These are phyloP conservation scores for Morone chrysops DNA, from an alignment of 2,113 vertebrate species.

Conservation along the genomic window DNA sequence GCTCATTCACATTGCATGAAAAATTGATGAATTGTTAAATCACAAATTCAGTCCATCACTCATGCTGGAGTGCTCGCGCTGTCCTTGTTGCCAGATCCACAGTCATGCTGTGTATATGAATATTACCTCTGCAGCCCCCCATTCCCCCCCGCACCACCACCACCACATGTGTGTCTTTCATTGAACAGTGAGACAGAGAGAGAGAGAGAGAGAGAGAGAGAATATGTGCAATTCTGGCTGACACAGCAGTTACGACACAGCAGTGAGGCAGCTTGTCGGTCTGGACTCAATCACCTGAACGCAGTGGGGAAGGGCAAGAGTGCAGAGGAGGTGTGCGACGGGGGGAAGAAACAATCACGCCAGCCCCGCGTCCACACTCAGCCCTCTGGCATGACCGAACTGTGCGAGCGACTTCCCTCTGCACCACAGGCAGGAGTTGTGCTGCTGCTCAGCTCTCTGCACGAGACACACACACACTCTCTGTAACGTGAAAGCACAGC, in stretches of 20 bases:
- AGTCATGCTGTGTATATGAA: conserved; percentile 17
- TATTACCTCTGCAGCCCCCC: neutral
- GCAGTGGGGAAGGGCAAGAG: conserved; percentile 9
- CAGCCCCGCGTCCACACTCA: conserved; percentile 18
- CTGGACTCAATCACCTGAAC: conserved; percentile 57
- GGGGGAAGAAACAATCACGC: neutral
- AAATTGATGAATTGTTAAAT: neutral
- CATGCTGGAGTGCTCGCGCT: conserved; percentile 11
- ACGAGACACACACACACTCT: conserved; percentile 8
- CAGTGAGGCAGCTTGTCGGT: conserved; percentile 29
- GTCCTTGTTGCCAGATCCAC: conserved; percentile 9
- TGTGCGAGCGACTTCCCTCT: conserved; percentile 32
- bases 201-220: neutral
- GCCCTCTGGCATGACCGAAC: conserved; percentile 28
- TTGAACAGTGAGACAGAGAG: conserved; percentile 3
- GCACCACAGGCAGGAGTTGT: conserved; percentile 39
- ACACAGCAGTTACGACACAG: conserved; percentile 39
- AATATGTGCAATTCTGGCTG: conserved; percentile 36
- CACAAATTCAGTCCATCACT: conserved; percentile 27
- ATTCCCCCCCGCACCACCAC: too few relatives aligned
- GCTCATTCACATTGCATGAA: neutral
- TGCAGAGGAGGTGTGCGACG: conserved; percentile 19
- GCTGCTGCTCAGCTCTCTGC: conserved; percentile 25
- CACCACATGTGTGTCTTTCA: conserved; percentile 8
- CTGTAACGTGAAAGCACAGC: conserved; percentile 30